Evolutionary conservation across 2,113 vertebrate genomes (phyloP), one percentile per base, ranked within the genome.

Genomic region (Tapirus terrestris): DNA sequence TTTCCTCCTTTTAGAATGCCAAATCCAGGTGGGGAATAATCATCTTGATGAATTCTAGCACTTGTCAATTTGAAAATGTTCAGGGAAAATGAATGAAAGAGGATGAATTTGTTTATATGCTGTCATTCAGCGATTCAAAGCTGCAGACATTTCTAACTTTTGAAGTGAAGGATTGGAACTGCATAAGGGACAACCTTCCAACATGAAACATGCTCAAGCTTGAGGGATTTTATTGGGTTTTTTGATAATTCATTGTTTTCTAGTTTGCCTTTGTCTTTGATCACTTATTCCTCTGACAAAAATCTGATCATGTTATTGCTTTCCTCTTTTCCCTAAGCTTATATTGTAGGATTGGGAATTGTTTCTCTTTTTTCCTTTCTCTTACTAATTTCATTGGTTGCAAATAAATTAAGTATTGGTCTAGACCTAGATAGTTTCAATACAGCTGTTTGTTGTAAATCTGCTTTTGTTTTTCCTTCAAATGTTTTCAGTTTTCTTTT

Each of bases 21-120:
- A 92, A 90, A 90, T 91, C 96, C 97, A 98, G 96, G 95, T 98
- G 97, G 91, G 93, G 94, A 93, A 17, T 68, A 84, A 21, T 96
- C 88, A 91, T 97, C 92, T 98, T 97, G 97, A 95, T 96, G 95
- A 96, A 96, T 97, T 94, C 63, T 97, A 97, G 92, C 91, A 95
- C 79, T 96, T 98, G 84, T 96, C 96, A 94, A 20, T 98, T 98
- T 97, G 89, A 97, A 98, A 98, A 97, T 14, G 63, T 82, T 98
- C 92, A 97, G 94, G 98, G 97, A 97, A 97, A 98, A 98, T 97
- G 89, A 97, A 91, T 86, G 81, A 65, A 95, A 92, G 70, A 91
- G 96, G 53, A 0, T 0, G 60, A 84, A 51, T 98, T 97, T 97
- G 92, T 98, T 98, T 96, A 82, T 89, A 23, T 36, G 97, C 23